Base-by-base conservation (phyloP, 37 sponge, comb jelly and placozoan species). In the Cladorhizidae sp. region DNA sequence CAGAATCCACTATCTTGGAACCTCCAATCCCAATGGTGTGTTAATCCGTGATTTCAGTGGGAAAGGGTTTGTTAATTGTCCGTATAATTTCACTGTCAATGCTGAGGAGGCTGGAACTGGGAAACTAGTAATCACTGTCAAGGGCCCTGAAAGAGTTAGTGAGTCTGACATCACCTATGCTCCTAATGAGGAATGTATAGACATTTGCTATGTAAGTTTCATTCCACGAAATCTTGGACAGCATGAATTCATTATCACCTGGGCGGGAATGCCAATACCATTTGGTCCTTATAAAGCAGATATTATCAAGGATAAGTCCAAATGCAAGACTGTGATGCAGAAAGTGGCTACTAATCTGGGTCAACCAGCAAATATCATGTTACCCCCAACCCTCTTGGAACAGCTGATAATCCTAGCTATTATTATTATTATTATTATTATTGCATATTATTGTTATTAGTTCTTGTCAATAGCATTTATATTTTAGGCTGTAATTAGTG, bases 101-200 rank as follows among this genome's bases (percentile, higher is more conserved):
- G 75, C 71, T 20, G 67, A 43, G 17, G 68, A 79, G 35, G 87
- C 84, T 42, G 92, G 92, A n/a, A 70, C 61, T 28, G 92, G 84
- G 2, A 71, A 82, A 41, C 76, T 86, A 0, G 35, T 40, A 0
- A 49, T 86, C 22, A 54, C 76, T n/a, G 72, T 57, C 0, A 28
- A 52, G 14, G 86, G 80, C 1, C 90, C 80, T 3, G 77, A 78
- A n/a, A 40, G 18, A 0, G 64, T 54, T 25, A 70, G 70, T 0
- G 77, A 85, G 8, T 76, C 85, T 57, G 62, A 76, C 20, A 63
- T 76, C 22, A 75, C 36, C 3, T 79, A 61, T 43, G 23, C 25
- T 3, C 40, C 86, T 31, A 32, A 36, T 65, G 50, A 72, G 23
- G 79, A 73, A 18, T 77, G 80, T 54, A 59, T 72, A 20, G 89